These are phyloP conservation scores for Cnemophilus loriae DNA, from an alignment of 2,113 vertebrate species.

Conservation along the genomic window DNA sequence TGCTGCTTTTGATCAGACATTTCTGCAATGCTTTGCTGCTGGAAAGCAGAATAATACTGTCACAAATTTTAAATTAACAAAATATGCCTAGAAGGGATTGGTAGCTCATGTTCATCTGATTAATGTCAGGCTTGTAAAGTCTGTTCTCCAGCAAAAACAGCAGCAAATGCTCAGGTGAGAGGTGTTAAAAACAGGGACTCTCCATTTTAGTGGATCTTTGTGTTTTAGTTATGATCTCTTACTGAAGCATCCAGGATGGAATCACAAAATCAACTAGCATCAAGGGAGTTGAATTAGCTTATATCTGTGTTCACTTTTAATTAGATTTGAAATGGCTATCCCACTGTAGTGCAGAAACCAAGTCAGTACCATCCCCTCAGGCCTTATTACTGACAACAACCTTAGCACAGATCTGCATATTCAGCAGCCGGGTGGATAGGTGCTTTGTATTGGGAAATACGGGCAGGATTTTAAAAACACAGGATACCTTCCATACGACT, in stretches of 20 bases:
- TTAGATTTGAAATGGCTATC: slow-evolving; percentile 50
- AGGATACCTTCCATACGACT: neutral
- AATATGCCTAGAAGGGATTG: slow-evolving; percentile 47
- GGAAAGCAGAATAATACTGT: slow-evolving; percentile 56
- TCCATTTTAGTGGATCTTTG: neutral
- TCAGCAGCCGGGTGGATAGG: neutral
- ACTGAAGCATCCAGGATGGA: neutral
- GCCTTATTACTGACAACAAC: slow-evolving; percentile 2
- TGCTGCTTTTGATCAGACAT: slow-evolving; percentile 41
- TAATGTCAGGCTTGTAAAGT: slow-evolving; percentile 45
- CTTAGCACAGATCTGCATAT: neutral
- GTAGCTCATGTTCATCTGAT: slow-evolving; percentile 51
- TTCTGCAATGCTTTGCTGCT: slow-evolving; percentile 25
- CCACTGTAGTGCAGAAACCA: neutral
- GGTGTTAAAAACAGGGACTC: neutral
- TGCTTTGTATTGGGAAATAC: neutral
- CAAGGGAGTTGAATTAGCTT: neutral
- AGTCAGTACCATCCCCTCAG: neutral
- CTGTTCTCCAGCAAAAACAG: neutral
- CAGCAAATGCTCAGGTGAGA: neutral
- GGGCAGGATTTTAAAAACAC: neutral
- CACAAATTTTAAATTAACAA: slow-evolving; percentile 62
- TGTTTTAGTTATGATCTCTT: neutral
- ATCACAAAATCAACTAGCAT: neutral
- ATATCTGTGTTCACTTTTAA: slow-evolving; percentile 15